Evolutionary conservation across 2,113 vertebrate genomes (phyloP), one percentile per base, ranked within the genome.

Genomic region (Panthera uncia): DNA sequence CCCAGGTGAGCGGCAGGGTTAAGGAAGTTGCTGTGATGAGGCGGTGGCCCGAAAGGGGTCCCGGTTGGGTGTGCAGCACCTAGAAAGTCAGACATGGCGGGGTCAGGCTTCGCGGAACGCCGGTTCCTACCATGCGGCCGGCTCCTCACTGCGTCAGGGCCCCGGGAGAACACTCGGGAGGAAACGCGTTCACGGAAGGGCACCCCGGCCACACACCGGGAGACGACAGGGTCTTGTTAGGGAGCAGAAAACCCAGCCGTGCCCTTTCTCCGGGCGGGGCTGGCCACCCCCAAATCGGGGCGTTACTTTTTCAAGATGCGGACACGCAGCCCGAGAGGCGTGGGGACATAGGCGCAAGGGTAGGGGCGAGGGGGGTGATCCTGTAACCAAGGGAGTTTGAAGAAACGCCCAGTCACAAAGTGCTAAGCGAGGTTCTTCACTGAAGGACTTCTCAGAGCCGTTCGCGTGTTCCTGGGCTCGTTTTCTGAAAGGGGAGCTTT

Each of bases 11-110:
- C 99, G 52, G 99, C 99, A 27, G 99, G 99, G 98, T 99, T 98
- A 84, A 99, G 99, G 96, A 99, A 99, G 99, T 99, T 99, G 98
- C 99, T 99, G 98, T 99, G 99, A 98, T 99, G 99, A 48, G 99
- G 98, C 0, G 99, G 99, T 57, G 99, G 99, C 92, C 99, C 99
- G 4, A 99, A 99, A 18, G 99, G 99, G 80, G 99, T 99, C 52
- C 99, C 99, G 0, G 99, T 98, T 36, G 99, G 99, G 83, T 99
- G 99, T 18, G 99, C 99, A 82, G 99, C 99, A 98, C 99, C 99
- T 99, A 97, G 50, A 86, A 94, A 96, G 95, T 91, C 97, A 98
- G 96, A 98, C 71, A 87, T 38, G 74, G 93, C 11, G 33, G 88
- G 89, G 65, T 98, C 25, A 94, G 92, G 86, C 95, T 98, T 98